Evolutionary conservation across 2,888 invertebrate species (phyloP).

Genomic region (Clivina fossor): DNA sequence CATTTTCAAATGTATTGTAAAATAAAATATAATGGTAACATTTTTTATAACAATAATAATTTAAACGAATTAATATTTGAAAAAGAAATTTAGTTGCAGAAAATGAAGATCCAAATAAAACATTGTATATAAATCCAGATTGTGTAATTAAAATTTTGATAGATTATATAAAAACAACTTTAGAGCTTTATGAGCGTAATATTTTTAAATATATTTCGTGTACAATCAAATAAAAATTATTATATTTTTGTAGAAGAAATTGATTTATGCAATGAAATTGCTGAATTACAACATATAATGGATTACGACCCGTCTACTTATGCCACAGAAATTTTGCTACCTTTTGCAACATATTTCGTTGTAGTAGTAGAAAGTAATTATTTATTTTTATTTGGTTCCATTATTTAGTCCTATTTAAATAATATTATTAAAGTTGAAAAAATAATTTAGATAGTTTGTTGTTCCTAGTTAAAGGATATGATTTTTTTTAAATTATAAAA

Average conservation of each 20-base stretch:
- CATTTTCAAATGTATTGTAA: constrained; percentile 43
- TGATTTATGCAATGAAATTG: constrained; percentile 47
- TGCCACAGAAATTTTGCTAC: constrained; percentile 44
- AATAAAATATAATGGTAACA: constrained; percentile 42
- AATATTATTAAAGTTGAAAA: no score
- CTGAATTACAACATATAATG: constrained; percentile 42
- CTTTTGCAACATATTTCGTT: constrained; percentile 43
- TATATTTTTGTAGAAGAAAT: constrained; percentile 45
- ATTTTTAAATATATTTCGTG: constrained; percentile 3
- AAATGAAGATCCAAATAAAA: constrained; percentile 10
- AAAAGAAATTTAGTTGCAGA: neutral
- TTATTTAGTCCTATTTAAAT: no score
- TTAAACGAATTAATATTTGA: neutral
- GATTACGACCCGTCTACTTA: constrained; percentile 39
- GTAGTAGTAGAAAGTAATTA: constrained; percentile 46
- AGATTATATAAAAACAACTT: constrained; percentile 46
- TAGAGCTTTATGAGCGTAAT: constrained; percentile 39
- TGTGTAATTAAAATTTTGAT: constrained; percentile 50
- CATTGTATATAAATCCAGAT: constrained; percentile 46
- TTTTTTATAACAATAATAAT: neutral
- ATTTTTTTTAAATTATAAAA: no score
- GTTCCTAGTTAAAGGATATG: no score
- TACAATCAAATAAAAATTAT: constrained; percentile 18
- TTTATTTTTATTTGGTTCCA: no score
- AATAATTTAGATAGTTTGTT: no score